Percentiles rank a stretch among this genome's conserved stretches.
phyloP scores from a whole-genome alignment of 1,140 invertebrate species.

The Prorops nasuta region DNA sequence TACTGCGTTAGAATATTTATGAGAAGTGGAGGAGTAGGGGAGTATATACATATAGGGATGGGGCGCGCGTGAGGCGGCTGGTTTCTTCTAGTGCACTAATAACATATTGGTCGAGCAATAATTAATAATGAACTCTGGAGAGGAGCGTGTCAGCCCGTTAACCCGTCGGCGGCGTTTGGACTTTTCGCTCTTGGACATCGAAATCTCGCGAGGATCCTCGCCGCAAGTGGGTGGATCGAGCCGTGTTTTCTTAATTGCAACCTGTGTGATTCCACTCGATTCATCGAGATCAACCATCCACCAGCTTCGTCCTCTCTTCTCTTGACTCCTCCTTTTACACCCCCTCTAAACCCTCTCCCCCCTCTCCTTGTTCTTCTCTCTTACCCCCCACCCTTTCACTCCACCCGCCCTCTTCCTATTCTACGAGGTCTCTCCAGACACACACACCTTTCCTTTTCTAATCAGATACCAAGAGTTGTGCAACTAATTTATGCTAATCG shows the following conservation, averaged over 20 bases:
- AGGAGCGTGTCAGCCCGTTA: conserved; percentile 14
- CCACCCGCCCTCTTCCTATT: no score
- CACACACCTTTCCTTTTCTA: no score
- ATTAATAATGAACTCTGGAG: conserved; percentile 47
- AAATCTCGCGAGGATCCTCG: no score
- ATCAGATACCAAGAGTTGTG: no score
- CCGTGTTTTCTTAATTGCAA: conserved; percentile 31
- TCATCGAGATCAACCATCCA: no score
- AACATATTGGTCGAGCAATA: conserved; percentile 48
- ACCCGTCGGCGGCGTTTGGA: no score
- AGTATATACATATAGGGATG: no score
- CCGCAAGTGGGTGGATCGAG: conserved; percentile 39
- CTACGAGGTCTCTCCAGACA: no score
- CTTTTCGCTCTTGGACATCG: no score
- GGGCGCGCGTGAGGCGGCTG: conserved; percentile 45
- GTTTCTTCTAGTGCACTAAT: conserved; percentile 48
- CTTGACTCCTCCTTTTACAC: background rate
- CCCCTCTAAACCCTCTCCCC: conserved; percentile 6
- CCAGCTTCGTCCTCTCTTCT: conserved; percentile 5
- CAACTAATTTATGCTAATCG: no score
- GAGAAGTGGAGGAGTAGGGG: background rate
- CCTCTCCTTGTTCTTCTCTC: background rate
- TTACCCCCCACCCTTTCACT: no score
- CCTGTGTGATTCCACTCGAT: conserved; percentile 30
- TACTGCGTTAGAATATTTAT: background rate